These are phyloP conservation scores for Catharus bicknelli DNA, from an alignment of 2,113 vertebrate species.

Conservation along the genomic window DNA sequence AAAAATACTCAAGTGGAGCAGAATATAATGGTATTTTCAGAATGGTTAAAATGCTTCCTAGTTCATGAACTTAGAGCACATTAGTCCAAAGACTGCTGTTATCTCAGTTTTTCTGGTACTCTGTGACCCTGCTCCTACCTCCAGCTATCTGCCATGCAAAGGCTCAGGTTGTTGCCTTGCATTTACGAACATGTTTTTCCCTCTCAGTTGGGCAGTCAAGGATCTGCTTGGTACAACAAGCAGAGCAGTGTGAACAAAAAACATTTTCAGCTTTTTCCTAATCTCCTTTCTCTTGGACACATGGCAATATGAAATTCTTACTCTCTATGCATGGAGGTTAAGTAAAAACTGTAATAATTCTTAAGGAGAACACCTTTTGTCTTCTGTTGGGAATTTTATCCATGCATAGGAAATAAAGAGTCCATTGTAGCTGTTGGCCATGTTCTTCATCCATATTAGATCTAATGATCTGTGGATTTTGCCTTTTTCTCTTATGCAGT, in stretches of 20 bases:
- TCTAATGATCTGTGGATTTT: conserved; percentile 19
- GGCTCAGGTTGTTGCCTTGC: background rate
- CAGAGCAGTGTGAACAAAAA: background rate
- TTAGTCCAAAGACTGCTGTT: background rate
- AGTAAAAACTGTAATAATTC: background rate
- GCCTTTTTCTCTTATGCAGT: background rate
- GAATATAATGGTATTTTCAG: background rate
- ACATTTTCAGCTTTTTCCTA: background rate
- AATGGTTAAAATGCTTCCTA: background rate
- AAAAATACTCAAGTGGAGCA: background rate
- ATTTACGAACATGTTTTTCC: background rate
- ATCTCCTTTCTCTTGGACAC: background rate
- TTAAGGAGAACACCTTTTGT: background rate
- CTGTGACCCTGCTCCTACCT: background rate
- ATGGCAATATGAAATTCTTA: background rate
- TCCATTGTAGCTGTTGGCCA: background rate
- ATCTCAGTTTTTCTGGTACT: background rate
- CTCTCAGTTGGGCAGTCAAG: background rate
- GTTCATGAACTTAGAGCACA: background rate
- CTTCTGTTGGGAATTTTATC: background rate
- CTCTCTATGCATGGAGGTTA: background rate
- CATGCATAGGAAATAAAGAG: background rate
- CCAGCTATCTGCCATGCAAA: background rate
- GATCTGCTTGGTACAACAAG: background rate
- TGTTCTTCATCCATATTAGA: background rate